Evolutionary conservation across 2,888 invertebrate species (phyloP), one percentile per base, ranked within the genome.

Genomic region (Phania funesta): DNA sequence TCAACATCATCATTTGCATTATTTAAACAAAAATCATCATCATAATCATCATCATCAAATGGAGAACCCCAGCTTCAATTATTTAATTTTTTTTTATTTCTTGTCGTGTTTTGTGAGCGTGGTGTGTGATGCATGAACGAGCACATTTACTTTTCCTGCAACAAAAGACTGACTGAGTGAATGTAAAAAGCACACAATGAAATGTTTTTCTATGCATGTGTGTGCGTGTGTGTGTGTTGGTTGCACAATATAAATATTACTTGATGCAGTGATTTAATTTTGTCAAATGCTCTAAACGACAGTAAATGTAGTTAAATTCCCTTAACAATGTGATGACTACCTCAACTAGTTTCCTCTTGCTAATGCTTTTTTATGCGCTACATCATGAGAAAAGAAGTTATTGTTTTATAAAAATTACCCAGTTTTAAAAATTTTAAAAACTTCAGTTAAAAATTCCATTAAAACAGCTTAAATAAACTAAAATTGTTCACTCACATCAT

Each of bases 231-330:
- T 41, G 32, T 22, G n/a, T 74, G 3, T 16, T 2, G 29, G 16
- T 38, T 52, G 32, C 7, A 48, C 35, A 71, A 44, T 71, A 65
- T 71, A 64, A 71, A 78, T 78, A 71, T 78, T 50, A 35, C 65
- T 71, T 65, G 44, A 79, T 73, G 65, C 71, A 56, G 44, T 44
- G 65, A 79, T 73, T 79, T 60, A 26, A 58, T 73, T 48, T 73
- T 79, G 65, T 79, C 35, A 71, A 58, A 78, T 78, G 48, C 56
- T 46, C 56, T 78, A 65, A 78, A 65, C 38, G 65, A 50, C 58
- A 73, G 71, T 60, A 65, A 71, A 79, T 67, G 32, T 50, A 73
- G 56, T 67, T 67, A 35, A 79, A 79, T 58, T 65, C 71, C 65
- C 65, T 67, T 24, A 73, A 73, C 50, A 67, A 65, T 67, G 22